Percentiles rank a stretch among this genome's conserved stretches.
These are phyloP conservation scores for Stenchaetothrips biformis DNA, from an alignment of 2,888 invertebrate species.

Conservation along the genomic window DNA sequence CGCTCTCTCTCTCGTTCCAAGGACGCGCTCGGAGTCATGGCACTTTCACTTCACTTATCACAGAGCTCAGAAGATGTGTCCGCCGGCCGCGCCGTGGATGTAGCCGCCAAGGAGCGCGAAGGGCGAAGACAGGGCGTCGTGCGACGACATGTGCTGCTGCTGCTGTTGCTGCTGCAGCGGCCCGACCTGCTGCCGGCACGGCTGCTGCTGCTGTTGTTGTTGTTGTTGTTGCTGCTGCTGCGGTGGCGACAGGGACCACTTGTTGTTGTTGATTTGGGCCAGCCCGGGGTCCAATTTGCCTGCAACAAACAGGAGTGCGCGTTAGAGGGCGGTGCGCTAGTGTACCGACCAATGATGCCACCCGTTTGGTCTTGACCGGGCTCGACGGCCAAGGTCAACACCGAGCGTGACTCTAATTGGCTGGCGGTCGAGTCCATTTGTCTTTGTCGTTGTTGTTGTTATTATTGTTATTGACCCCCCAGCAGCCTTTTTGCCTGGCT, in stretches of 20 bases:
- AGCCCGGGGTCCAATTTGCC: neutral
- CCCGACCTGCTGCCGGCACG: too few relatives aligned
- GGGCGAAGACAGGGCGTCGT: neutral
- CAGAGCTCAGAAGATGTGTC: neutral
- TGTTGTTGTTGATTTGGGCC: conserved; percentile 14
- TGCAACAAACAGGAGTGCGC: neutral
- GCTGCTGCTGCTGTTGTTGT: neutral
- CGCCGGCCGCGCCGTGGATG: conserved; percentile 5
- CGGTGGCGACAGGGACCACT: neutral
- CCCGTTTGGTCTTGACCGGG: too few relatives aligned
- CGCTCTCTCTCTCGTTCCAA: neutral
- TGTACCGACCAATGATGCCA: too few relatives aligned
- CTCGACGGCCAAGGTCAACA: too few relatives aligned
- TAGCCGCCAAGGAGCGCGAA: neutral
- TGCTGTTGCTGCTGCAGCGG: neutral
- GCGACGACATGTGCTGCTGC: neutral
- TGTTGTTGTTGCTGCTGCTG: neutral
- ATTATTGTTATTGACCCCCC: too few relatives aligned
- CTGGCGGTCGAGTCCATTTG: too few relatives aligned
- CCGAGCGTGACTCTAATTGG: too few relatives aligned
- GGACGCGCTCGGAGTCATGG: too few relatives aligned
- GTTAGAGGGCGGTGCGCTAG: too few relatives aligned
- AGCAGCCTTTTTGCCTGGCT: too few relatives aligned
- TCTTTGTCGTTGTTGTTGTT: too few relatives aligned
- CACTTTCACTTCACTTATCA: too few relatives aligned